Base-by-base conservation (phyloP, 2,888 invertebrate genomes). In the Synergus japonicus region DNA sequence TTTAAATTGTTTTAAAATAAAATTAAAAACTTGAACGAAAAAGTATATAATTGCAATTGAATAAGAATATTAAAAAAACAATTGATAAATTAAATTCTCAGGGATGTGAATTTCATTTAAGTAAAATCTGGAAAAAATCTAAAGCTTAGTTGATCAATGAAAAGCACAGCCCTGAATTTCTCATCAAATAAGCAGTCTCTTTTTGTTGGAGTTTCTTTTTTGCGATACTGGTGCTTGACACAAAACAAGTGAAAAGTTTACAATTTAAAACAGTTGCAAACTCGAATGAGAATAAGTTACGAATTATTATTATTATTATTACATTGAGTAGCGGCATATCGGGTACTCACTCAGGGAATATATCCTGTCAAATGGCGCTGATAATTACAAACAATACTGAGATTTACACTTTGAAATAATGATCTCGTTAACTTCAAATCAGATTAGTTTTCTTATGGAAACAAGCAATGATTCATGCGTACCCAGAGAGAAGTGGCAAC, bases 151-250 rank as follows among this genome's bases (percentile, higher is more conserved):
- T 12, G 5, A 9, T 1, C 13, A 63, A 29, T 22, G 10, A 60
- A n/a, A n/a, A 18, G 95, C 95, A 95, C 94, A 95, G 94, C 95
- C 95, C 94, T 95, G 90, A 95, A 94, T 95, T 95, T 95, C 3
- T 63, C 18, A 12, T 76, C 46, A 63, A 84, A 87, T 83, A 85
- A 89, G 87, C 88, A 89, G 85, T 81, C 85, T 87, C 86, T 85
- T 83, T 69, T 83, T 58, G 49, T 54, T 29, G 65, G 54, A 54
- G 18, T 73, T 29, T 77, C 81, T 60, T 81, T 80, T 77, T 79
- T 82, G 85, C 82, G 60, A 64, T 87, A 85, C 82, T 85, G 87
- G 90, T 90, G 90, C 90, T 90, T 84, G 89, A 89, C 88, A 90
- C 89, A 90, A 90, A 90, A 90, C 89, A 86, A 89, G 90, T 89